Conservation (phyloP, 1,140 invertebrate genomes). For the Drosophila fuyamai region DNA sequence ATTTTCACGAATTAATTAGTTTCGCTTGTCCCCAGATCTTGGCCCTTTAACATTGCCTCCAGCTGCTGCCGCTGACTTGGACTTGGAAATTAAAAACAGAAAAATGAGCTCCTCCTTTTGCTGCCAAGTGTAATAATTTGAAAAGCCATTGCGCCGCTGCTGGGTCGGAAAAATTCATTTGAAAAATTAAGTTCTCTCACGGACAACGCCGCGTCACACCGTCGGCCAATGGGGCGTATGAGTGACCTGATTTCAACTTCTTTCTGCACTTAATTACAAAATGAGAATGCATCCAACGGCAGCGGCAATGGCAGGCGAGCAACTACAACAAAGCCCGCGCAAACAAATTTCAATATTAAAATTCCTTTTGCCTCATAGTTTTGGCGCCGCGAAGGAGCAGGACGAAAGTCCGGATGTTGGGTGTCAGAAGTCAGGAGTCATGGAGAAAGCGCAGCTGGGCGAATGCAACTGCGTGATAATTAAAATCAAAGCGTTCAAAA, state of each 20-base stretch:
- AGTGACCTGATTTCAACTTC: conserved; percentile 75
- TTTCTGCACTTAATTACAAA: conserved; percentile 79
- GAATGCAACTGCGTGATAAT: conserved; percentile 49
- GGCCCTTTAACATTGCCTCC: conserved; percentile 56
- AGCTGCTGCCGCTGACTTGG: conserved; percentile 47
- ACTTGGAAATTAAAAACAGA: conserved; percentile 11
- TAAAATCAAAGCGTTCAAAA: conserved; percentile 48
- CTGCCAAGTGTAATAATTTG: conserved; percentile 64
- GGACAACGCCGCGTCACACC: conserved; percentile 19
- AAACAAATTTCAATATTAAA: conserved; percentile 78
- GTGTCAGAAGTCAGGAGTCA: conserved; percentile 20
- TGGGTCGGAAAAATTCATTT: conserved; percentile 67
- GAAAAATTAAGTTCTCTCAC: conserved; percentile 57
- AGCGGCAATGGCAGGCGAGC: conserved; percentile 8
- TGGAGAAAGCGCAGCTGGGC: conserved; percentile 29
- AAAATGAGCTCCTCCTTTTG: conserved; percentile 12
- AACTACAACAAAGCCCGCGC: conserved; percentile 52
- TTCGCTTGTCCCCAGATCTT: conserved; percentile 46
- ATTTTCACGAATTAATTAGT: conserved; percentile 73
- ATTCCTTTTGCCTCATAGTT: conserved; percentile 47
- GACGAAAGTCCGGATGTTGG: background rate
- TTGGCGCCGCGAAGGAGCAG: conserved; percentile 40
- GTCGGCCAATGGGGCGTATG: conserved; percentile 54
- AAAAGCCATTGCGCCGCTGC: conserved; percentile 56
- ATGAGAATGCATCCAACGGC: conserved; percentile 53